phyloP scores from a whole-genome alignment of 2,888 invertebrate genomes.

The Gryllus longicercus region DNA sequence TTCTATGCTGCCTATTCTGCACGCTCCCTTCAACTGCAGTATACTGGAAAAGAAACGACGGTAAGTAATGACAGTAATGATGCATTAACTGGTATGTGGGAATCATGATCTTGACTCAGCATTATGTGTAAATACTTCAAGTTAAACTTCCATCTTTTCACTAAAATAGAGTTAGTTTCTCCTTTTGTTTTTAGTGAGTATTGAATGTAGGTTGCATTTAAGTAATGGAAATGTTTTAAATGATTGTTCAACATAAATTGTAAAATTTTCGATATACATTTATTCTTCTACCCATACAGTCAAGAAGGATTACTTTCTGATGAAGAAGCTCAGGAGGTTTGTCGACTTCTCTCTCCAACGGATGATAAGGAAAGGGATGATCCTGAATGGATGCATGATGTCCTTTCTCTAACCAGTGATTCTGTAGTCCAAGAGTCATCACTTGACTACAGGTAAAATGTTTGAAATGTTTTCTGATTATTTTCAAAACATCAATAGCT shows the following conservation, averaged over 20 bases:
- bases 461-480: background rate
- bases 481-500: background rate
- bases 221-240: too few relatives aligned
- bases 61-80: constrained; percentile 53
- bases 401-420: constrained; percentile 53
- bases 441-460: constrained; percentile 45
- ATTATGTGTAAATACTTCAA: too few relatives aligned
- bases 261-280: too few relatives aligned
- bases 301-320: constrained; percentile 80
- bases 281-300: constrained; percentile 47
- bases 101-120: background rate
- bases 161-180: too few relatives aligned
- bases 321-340: constrained; percentile 87
- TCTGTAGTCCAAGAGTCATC: constrained; percentile 37
- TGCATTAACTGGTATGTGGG: background rate
- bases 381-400: constrained; percentile 58
- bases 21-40: constrained; percentile 58
- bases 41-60: constrained; percentile 82
- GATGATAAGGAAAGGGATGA: constrained; percentile 46
- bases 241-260: too few relatives aligned
- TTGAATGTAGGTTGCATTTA: too few relatives aligned
- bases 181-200: too few relatives aligned
- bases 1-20: constrained; percentile 38
- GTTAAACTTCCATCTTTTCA: too few relatives aligned
- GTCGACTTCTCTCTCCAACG: constrained; percentile 67